Evolutionary conservation across 2,888 invertebrate genomes (phyloP), one percentile per base, ranked within the genome.

Genomic region (Allygus modestus): DNA sequence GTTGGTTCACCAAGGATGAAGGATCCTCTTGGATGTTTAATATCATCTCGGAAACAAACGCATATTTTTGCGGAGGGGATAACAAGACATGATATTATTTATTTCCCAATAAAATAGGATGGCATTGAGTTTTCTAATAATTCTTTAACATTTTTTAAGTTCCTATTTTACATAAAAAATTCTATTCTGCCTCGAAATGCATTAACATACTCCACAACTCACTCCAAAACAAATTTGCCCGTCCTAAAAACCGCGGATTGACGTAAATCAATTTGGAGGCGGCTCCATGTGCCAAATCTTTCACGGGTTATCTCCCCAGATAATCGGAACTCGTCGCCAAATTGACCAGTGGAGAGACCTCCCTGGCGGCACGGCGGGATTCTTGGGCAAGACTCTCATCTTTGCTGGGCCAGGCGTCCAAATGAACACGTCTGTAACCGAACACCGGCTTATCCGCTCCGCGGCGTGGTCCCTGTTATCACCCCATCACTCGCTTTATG

Each of bases 231-330:
- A 12, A 46, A 46, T 46, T 17, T 12, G 46, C 7, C n/a, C n/a
- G 46, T 46, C 46, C 46, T 46, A 46, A 46, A 46, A 46, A 46
- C 15, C 46, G 46, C 46, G 46, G 46, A 46, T 46, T 46, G 46
- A 46, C 15, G 46, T 46, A 5, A 54, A 54, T 54, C 54, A 54
- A 23, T 23, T 23, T 4, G 54, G 23, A 15, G 65, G 31, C 65
- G 65, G 65, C 65, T 0, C 23, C 12, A 28, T 65, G 65, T 65
- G 65, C 65, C 65, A 65, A 65, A 28, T 65, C 28, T 65, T 1
- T 65, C 65, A 65, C 28, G 17, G 58, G 58, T 65, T 65, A 65
- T 65, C 65, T 58, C 5, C 65, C 17, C 65, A 31, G 65, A 28
- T 28, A 5, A 65, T 65, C 65, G 1, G 65, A 4, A 15, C 28